Evolutionary conservation across 2,113 vertebrate species (phyloP).

Genomic region (Prinia subflava): DNA sequence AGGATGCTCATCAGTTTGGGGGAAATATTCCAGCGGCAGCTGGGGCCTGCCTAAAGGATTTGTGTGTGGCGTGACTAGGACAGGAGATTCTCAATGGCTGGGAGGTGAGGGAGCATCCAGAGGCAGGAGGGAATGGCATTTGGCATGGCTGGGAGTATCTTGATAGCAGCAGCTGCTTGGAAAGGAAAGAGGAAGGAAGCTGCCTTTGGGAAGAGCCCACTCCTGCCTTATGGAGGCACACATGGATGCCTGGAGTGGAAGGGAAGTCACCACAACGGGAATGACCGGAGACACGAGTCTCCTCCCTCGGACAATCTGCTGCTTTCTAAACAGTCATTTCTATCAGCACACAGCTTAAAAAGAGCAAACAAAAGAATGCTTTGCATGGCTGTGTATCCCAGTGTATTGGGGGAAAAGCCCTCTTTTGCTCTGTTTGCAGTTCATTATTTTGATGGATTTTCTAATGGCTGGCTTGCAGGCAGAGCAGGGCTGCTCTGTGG

Average conservation of each 20-base stretch:
- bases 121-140: not conserved
- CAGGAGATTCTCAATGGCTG: not conserved
- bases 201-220: not conserved
- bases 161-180: not conserved
- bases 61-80: not conserved
- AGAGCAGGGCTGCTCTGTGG: not conserved
- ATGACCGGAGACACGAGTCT: rapidly evolving
- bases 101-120: not conserved
- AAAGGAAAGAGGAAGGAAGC: not conserved
- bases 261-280: not conserved
- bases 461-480: not conserved
- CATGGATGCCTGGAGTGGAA: not conserved
- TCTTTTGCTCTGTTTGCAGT: not conserved
- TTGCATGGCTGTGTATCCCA: not conserved
- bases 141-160: not conserved
- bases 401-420: rapidly evolving
- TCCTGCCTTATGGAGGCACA: not conserved
- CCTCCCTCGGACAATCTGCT: not conserved
- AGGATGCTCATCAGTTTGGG: not conserved
- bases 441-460: not conserved
- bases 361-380: not conserved
- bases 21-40: not conserved
- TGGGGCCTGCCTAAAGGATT: not conserved
- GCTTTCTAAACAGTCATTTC: not conserved
- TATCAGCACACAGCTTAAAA: not conserved